phyloP scores from a whole-genome alignment of 2,888 invertebrate species.

The Matsumyia berberina region DNA sequence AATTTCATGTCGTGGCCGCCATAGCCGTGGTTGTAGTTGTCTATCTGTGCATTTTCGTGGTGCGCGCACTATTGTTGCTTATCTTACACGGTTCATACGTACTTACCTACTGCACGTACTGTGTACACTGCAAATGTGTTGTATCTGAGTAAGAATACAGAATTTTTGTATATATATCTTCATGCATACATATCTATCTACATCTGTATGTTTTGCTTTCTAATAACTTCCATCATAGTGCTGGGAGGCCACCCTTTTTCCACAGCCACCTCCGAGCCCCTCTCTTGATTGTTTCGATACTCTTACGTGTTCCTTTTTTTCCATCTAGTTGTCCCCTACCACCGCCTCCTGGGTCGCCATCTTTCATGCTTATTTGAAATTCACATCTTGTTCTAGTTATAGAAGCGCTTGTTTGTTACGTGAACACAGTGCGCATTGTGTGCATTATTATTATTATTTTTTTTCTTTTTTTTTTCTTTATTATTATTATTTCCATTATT shows the following conservation, averaged over 20 bases:
- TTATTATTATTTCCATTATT: conserved; percentile 71
- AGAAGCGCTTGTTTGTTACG: conserved; percentile 66
- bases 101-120: conserved; percentile 35
- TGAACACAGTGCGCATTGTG: conserved; percentile 64
- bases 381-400: conserved; percentile 76
- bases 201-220: conserved; percentile 57
- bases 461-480: conserved; percentile 31
- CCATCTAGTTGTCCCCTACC: conserved; percentile 43
- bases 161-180: conserved; percentile 32
- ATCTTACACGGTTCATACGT: conserved; percentile 55
- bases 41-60: conserved; percentile 65
- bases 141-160: conserved; percentile 22
- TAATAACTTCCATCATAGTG: conserved; percentile 63
- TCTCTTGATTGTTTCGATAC: conserved; percentile 52
- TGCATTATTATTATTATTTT: conserved; percentile 63
- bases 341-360: conserved; percentile 32
- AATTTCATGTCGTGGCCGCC: conserved; percentile 70
- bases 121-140: conserved; percentile 33
- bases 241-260: conserved; percentile 50
- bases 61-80: conserved; percentile 73
- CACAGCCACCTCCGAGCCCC: not conserved
- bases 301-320: conserved; percentile 39
- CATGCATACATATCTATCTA: too few relatives aligned
- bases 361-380: conserved; percentile 71
- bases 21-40: conserved; percentile 48